Evolutionary conservation across 2,113 vertebrate genomes (phyloP).

Genomic region (Okapia johnstoni): DNA sequence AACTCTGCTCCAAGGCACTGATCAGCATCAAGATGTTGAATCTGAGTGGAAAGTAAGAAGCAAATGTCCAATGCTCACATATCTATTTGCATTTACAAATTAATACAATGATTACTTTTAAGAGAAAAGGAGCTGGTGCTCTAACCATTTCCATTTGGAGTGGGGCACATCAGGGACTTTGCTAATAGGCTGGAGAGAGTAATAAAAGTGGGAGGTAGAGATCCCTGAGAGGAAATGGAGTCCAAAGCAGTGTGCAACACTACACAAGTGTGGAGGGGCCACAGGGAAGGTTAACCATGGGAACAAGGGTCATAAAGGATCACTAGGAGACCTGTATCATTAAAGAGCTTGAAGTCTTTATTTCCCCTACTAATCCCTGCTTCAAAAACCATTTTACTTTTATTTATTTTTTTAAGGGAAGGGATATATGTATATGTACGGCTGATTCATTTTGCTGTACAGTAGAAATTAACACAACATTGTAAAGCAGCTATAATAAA

Average conservation of each 20-base stretch:
- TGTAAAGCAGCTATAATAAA: neutral
- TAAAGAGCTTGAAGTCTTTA: neutral
- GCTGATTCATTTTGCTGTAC: neutral
- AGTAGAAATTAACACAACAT: neutral
- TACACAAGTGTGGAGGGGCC: too few species aligned
- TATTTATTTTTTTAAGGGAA: neutral
- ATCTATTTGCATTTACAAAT: neutral
- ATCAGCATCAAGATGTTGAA: neutral
- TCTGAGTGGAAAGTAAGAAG: neutral
- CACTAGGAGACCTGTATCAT: neutral
- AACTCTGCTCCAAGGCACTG: neutral
- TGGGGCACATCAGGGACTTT: neutral
- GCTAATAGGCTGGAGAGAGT: neutral
- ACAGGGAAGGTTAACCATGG: neutral
- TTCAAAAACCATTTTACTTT: neutral
- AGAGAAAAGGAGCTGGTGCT: neutral
- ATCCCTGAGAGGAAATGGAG: neutral
- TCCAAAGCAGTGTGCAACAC: neutral
- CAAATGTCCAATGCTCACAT: neutral
- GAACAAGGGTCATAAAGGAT: neutral
- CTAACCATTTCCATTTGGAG: neutral
- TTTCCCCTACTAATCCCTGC: neutral
- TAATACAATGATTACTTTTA: neutral
- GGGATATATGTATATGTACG: neutral
- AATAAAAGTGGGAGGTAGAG: neutral